Conservation (phyloP, 2,113 vertebrate species). For the Erpornis zantholeuca region DNA sequence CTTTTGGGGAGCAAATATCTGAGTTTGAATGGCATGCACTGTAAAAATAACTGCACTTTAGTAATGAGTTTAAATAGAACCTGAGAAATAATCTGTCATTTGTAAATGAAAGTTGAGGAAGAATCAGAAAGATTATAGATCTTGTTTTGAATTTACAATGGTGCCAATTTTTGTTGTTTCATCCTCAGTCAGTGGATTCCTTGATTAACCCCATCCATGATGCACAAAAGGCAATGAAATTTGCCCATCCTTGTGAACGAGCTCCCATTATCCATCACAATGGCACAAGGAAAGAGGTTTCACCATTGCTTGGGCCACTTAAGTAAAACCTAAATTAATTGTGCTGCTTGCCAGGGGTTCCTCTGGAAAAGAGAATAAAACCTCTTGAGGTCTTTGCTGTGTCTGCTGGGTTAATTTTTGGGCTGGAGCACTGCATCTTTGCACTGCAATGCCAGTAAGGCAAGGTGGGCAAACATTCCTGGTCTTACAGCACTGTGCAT, state of each 20-base stretch:
- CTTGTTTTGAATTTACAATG: not conserved
- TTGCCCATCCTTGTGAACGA: not conserved
- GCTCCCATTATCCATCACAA: not conserved
- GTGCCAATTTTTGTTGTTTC: not conserved
- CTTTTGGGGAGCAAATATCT: not conserved
- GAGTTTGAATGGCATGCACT: not conserved
- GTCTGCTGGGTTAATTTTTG: not conserved
- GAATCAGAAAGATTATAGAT: not conserved
- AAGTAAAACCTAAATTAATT: not conserved
- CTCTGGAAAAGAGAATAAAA: not conserved
- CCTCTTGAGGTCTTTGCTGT: not conserved
- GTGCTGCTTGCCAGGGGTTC: not conserved
- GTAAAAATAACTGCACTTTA: not conserved
- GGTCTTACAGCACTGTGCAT: not conserved
- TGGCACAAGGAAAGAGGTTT: not conserved
- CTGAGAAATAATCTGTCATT: not conserved
- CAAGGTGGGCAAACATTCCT: not conserved
- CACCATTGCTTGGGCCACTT: not conserved
- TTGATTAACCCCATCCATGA: not conserved
- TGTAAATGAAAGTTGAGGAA: not conserved
- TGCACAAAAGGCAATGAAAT: not conserved
- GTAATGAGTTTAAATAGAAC: not conserved
- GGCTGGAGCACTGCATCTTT: not conserved
- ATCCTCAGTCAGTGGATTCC: not conserved
- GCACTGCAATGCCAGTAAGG: fast-evolving